phyloP scores from a whole-genome alignment of 2,888 invertebrate genomes.

The Mesorhabditis spiculigera region DNA sequence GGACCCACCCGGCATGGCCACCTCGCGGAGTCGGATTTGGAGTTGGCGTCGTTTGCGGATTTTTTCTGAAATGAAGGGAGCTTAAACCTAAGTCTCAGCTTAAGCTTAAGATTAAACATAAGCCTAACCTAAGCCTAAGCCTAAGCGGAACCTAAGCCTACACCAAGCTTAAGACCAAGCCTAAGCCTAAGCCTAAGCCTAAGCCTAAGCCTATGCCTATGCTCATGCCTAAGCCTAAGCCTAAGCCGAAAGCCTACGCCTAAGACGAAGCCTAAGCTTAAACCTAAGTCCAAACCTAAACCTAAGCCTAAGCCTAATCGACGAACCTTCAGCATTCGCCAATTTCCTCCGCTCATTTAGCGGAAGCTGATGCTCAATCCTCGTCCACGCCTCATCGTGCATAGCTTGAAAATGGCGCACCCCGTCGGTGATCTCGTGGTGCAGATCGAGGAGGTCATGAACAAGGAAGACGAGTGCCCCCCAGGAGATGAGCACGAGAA shows the following conservation, averaged over 20 bases:
- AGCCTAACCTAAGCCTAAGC: too few species aligned
- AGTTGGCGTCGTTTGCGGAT: neutral
- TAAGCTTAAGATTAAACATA: too few species aligned
- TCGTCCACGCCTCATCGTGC: slow-evolving; percentile 5
- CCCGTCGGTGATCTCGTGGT: slow-evolving; percentile 2
- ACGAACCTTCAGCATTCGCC: neutral
- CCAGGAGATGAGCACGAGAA: neutral
- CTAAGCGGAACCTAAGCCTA: too few species aligned
- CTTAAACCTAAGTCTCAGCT: too few species aligned
- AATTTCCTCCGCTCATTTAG: neutral
- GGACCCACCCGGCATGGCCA: neutral
- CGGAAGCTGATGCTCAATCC: neutral
- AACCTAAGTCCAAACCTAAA: too few species aligned
- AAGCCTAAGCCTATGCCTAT: too few species aligned
- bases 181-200: too few species aligned
- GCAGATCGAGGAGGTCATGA: slow-evolving; percentile 1
- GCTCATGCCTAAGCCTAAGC: too few species aligned
- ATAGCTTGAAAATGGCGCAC: slow-evolving; percentile 3
- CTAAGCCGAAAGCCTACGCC: too few species aligned
- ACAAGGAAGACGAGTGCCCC: neutral
- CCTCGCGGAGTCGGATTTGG: neutral
- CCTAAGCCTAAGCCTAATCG: too few species aligned
- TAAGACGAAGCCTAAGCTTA: too few species aligned
- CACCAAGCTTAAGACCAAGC: too few species aligned
- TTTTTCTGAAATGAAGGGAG: neutral